Base-by-base conservation (phyloP, 2,113 vertebrate species). In the Euleptes europaea region DNA sequence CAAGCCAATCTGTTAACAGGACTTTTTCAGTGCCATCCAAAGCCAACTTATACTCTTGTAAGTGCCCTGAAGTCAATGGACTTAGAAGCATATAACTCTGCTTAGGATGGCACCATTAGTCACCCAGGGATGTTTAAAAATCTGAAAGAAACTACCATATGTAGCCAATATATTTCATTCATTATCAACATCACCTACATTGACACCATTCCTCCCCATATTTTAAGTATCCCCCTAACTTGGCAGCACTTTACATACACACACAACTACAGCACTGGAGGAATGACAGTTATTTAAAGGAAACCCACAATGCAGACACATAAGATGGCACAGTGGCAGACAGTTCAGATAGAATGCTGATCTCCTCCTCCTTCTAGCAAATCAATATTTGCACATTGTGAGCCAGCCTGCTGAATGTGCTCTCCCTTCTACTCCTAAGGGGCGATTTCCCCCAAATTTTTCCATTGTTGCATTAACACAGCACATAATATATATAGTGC, bases 91-190 rank as follows among this genome's bases (percentile, higher is more conserved):
- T 6, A 28, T 28, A 63, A 28, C 26, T 57, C 19, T 63, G 60
- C 60, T 63, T 26, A 63, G 26, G 23, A 28, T 9, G 26, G 26
- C 26, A 9, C 9, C 9, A 63, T 63, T 28, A 63, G 23, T 73
- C 67, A 63, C 10, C 35, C 21, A 54, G 17, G 23, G n/a, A 35
- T 33, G n/a, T 28, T 54, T 19, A 69, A 26, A 72, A 72, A 82
- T 57, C 14, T 42, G 69, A 49, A 81, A 44, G n/a, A 26, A 49
- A 6, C 44, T 70, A 47, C 60, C 66, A 90, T 65, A 19, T 0
- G 66, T 69, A 86, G 63, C 74, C 31, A 31, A 84, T 51, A 67
- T 88, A 93, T 4, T 77, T 76, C n/a, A 54, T 15, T 19, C 47
- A 38, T 14, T 38, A 35, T 35, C 33, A 69, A 35, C 13, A 19